Evolutionary conservation across 1,140 invertebrate species (phyloP).

Genomic region (Pristionchus pacificus): DNA sequence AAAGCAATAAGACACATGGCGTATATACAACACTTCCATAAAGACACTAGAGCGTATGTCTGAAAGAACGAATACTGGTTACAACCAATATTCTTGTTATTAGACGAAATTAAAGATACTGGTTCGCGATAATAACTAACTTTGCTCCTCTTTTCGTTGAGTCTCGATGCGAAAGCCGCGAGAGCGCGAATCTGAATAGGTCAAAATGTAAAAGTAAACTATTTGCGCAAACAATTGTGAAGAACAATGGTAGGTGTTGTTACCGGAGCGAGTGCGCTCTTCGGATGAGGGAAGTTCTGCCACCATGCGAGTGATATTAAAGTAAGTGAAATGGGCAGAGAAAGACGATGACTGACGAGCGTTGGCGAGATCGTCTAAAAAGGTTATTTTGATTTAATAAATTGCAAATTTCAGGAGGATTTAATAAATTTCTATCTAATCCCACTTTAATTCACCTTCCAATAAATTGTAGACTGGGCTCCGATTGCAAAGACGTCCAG

Average conservation of each 20-base stretch:
- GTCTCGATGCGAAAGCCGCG: not conserved
- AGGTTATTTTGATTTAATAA: conserved; percentile 3
- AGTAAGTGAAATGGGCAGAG: conserved; percentile 41
- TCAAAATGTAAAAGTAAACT: no score
- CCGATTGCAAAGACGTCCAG: conserved; percentile 45
- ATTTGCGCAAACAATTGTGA: no score
- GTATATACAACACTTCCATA: conserved; percentile 53
- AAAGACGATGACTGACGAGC: conserved; percentile 31
- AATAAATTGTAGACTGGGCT: conserved; percentile 46
- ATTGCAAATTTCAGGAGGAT: no score
- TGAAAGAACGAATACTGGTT: conserved; percentile 30
- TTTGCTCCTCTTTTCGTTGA: not conserved
- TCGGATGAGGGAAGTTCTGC: conserved; percentile 54
- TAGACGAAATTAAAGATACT: not conserved
- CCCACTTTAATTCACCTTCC: conserved; percentile 47
- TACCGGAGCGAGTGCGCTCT: conserved; percentile 52
- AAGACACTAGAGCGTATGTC: conserved; percentile 44
- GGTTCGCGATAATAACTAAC: not conserved
- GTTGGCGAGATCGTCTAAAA: conserved; percentile 43
- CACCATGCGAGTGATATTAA: conserved; percentile 53
- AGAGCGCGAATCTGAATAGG: no score
- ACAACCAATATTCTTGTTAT: not conserved
- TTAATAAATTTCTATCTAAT: no score
- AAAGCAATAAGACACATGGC: conserved; percentile 46
- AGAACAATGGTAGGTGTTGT: no score